phyloP scores from a whole-genome alignment of 2,888 invertebrate species.

The Oscheius sp. region DNA sequence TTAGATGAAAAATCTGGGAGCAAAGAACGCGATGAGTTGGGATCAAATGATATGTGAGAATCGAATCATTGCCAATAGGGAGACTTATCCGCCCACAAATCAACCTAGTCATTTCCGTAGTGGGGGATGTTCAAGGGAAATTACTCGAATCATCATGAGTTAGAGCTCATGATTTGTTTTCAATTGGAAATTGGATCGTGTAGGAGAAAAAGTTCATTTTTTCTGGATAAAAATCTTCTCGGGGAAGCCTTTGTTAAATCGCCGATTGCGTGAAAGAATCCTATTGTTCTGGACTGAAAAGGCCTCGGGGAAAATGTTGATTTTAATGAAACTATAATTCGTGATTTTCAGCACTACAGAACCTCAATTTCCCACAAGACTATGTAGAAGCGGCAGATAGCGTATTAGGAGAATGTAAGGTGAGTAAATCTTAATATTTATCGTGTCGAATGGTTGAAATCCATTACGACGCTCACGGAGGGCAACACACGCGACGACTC shows the following conservation, averaged over 20 bases:
- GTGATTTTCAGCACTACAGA: conserved; percentile 77
- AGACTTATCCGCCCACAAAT: too few species aligned
- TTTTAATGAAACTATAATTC: neutral
- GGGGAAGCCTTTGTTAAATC: neutral
- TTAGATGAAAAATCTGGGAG: too few species aligned
- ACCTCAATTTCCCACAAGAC: conserved; percentile 80
- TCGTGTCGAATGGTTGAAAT: neutral
- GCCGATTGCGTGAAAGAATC: too few species aligned
- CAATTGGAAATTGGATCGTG: neutral
- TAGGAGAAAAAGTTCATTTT: neutral
- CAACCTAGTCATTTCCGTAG: too few species aligned
- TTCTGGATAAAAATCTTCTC: neutral
- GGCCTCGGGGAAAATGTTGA: neutral
- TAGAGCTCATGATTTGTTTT: neutral
- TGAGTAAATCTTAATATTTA: conserved; percentile 68
- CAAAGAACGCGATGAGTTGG: too few species aligned
- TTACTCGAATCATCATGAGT: neutral
- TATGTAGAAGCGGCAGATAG: conserved; percentile 94
- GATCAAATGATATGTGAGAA: too few species aligned
- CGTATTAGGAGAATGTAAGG: conserved; percentile 92
- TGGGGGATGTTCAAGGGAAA: too few species aligned
- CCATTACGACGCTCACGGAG: neutral
- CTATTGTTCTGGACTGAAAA: neutral
- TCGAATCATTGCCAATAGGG: too few species aligned
- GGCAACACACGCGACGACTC: conserved; percentile 7